phyloP scores from a whole-genome alignment of 2,888 invertebrate species.

The Monochamus alternatus region DNA sequence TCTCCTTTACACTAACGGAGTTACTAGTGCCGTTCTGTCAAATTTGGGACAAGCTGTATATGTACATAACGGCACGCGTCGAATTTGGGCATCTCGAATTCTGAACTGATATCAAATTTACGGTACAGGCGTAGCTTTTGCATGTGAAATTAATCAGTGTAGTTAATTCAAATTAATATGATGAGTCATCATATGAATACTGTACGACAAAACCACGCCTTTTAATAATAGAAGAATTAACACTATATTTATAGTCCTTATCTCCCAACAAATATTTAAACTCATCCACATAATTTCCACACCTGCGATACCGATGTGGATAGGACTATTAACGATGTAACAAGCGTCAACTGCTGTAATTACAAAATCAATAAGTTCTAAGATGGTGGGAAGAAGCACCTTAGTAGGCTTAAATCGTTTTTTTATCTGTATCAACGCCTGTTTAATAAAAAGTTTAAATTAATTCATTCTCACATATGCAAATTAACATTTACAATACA shows the following conservation, averaged over 20 bases:
- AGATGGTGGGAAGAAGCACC: background rate
- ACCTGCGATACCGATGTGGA: background rate
- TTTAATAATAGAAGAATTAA: slow-evolving; percentile 11
- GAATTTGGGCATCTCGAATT: background rate
- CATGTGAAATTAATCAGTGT: slow-evolving; percentile 13
- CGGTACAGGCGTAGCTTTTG: slow-evolving; percentile 5
- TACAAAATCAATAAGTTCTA: background rate
- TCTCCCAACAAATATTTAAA: slow-evolving; percentile 17
- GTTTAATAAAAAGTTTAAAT: background rate
- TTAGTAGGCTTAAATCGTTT: background rate
- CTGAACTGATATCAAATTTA: slow-evolving; percentile 11
- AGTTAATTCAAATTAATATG: slow-evolving; percentile 28
- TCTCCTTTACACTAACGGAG: too few species aligned
- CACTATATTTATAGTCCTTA: slow-evolving; percentile 1
- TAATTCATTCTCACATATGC: background rate
- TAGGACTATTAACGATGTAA: background rate
- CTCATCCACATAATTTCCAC: slow-evolving; percentile 15
- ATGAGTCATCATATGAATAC: slow-evolving; percentile 17
- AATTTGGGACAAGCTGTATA: too few species aligned
- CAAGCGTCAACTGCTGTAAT: slow-evolving; percentile 9
- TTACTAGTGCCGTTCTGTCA: too few species aligned
- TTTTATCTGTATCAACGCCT: slow-evolving; percentile 4
- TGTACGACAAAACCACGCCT: slow-evolving; percentile 2
- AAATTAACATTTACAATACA: background rate
- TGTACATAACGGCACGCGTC: slow-evolving; percentile 9